phyloP scores from a whole-genome alignment of 2,797 vertebrate species.

The Eospalax fontanierii region DNA sequence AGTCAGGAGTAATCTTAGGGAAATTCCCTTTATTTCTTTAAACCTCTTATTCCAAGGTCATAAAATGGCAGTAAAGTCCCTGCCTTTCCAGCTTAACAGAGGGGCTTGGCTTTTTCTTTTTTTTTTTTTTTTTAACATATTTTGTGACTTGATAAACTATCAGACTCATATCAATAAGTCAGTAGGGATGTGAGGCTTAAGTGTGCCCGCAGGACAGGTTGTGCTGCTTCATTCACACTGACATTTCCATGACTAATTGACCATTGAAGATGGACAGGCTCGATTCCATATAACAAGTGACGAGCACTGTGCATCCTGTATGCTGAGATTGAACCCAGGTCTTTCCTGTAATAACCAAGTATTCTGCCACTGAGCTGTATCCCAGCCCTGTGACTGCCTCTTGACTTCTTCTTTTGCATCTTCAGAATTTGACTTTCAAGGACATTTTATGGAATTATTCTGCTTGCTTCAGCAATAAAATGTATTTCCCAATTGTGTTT shows the following conservation, averaged over 20 bases:
- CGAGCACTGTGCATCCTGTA: not conserved
- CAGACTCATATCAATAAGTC: rapidly evolving
- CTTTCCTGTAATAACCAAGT: not conserved
- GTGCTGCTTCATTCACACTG: not conserved
- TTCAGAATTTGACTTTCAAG: not conserved
- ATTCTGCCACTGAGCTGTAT: not conserved
- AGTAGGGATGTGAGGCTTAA: not conserved
- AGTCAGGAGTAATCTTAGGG: not conserved
- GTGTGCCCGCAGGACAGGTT: not conserved
- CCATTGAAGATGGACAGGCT: not conserved
- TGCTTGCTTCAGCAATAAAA: not conserved
- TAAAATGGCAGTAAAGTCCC: not conserved
- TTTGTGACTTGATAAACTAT: not conserved
- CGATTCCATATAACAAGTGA: not conserved
- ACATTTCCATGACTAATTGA: no score
- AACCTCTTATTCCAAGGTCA: not conserved
- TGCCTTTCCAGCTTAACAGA: not conserved
- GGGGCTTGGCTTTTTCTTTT: not conserved
- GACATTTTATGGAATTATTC: not conserved
- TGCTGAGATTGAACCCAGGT: not conserved
- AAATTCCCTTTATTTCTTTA: constrained; percentile 10
- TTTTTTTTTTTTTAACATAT: no score
- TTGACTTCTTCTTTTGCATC: not conserved
- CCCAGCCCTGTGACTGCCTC: not conserved
- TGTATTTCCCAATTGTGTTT: not conserved